Conservation (phyloP, 2,797 vertebrate species). For the Mormyrops attenuatus region DNA sequence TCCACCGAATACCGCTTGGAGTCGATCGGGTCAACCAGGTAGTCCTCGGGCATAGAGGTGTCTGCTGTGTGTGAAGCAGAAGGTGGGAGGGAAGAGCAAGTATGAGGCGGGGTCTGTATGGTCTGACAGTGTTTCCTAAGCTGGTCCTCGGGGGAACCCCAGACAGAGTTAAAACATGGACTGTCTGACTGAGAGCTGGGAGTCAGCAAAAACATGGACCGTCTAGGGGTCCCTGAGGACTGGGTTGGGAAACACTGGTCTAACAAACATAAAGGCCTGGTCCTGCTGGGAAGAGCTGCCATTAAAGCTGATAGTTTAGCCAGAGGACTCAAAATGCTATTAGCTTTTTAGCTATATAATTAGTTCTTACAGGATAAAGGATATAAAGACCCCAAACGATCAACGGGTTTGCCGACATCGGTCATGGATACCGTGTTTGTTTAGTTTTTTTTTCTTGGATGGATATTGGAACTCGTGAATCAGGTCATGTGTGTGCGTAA, state of each 20-base stretch:
- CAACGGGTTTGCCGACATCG: not conserved
- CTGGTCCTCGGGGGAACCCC: not conserved
- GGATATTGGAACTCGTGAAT: not conserved
- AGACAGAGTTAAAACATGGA: not conserved
- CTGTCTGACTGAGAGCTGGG: not conserved
- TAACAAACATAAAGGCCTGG: not conserved
- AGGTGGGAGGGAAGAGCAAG: not conserved
- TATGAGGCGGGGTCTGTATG: not conserved
- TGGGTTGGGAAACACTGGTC: not conserved
- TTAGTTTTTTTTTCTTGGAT: not conserved
- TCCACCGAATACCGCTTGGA: slow-evolving; percentile 69
- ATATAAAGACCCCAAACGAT: not conserved
- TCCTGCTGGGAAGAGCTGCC: not conserved
- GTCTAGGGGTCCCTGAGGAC: not conserved
- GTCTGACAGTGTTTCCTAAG: not conserved
- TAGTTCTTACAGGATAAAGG: not conserved
- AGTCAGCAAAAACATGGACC: not conserved
- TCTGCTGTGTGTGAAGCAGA: slow-evolving; percentile 51
- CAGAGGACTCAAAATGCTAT: not conserved
- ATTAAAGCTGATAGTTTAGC: not conserved
- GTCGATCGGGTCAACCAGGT: slow-evolving; percentile 60
- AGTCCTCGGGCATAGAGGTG: slow-evolving; percentile 71
- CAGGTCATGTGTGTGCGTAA: not conserved
- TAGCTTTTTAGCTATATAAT: not conserved
- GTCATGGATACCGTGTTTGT: not conserved